phyloP scores from a whole-genome alignment of 2,888 invertebrate genomes.

The Kryphioiulus occultus region DNA sequence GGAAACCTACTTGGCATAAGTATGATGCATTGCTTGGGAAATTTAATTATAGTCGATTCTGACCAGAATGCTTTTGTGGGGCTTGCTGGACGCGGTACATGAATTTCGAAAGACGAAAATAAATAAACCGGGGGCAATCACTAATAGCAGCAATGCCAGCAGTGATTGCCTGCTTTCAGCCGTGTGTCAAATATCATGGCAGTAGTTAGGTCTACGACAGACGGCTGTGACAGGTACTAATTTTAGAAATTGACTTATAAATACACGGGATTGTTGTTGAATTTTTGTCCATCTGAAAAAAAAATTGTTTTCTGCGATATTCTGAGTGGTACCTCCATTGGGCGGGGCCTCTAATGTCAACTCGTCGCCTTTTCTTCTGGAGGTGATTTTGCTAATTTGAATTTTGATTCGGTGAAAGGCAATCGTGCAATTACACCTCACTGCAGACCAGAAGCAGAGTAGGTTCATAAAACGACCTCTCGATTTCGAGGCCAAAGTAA shows the following conservation, averaged over 20 bases:
- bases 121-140: background rate
- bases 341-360: background rate
- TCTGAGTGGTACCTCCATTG: background rate
- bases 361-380: background rate
- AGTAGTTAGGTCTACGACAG: background rate
- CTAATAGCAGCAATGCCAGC: constrained; percentile 3
- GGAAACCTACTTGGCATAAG: background rate
- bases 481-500: background rate
- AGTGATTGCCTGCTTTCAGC: constrained; percentile 8
- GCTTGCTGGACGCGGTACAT: background rate
- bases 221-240: background rate
- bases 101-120: background rate
- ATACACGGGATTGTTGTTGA: background rate
- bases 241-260: constrained; percentile 21
- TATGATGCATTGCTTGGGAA: constrained; percentile 15
- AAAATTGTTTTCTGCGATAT: background rate
- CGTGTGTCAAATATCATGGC: background rate
- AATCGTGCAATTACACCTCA: background rate
- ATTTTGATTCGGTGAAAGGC: background rate
- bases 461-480: background rate
- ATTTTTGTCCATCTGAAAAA: background rate
- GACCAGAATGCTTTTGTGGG: background rate
- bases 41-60: background rate
- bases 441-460: background rate
- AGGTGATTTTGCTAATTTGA: background rate